Evolutionary conservation across 1,140 invertebrate species (phyloP), one percentile per base, ranked within the genome.

Genomic region (Cydia fagiglandana): DNA sequence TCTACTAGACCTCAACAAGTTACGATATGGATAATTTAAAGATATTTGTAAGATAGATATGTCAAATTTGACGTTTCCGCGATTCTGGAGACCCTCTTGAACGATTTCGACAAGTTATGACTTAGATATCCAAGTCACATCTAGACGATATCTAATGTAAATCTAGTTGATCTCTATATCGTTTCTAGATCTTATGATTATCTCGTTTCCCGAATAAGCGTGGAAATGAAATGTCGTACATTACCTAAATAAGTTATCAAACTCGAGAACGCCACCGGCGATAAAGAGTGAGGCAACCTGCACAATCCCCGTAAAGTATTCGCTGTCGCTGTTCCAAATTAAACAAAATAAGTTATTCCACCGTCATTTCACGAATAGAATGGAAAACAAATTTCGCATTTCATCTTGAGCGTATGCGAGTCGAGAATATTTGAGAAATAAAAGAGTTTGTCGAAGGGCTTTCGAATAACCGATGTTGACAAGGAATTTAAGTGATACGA

Each of bases 341-440:
- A 41, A 70, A 70, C 28, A 70, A 38, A 70, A 17, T 30, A 70
- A 70, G 15, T 15, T 66, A 30, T 34, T 68, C 66, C 66, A 10
- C 34, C 17, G 34, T 45, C 66, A n/a, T 41, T 45, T 41, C 15
- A 70, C 30, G 66, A 17, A 70, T 20, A 24, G 34, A 70, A 70
- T 45, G 66, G 64, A 70, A 70, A 70, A 70, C 66, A 70, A 41
- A 70, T 70, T 68, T 70, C 66, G 24, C 38, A 70, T 70, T 70
- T 70, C 34, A 70, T 70, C 17, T 17, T 70, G 38, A 41, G 34
- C 24, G 66, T 70, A 70, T 61, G 56, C 56, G 56, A 61, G 20
- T n/a, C 50, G 50, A n/a, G 56, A 61, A 61, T 61, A 24, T 70
- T 70, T 70, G 38, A 41, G 66, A 70, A 41, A 70, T 70, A 70